Evolutionary conservation across 2,888 invertebrate species (phyloP).

Genomic region (Pinctada fucata): DNA sequence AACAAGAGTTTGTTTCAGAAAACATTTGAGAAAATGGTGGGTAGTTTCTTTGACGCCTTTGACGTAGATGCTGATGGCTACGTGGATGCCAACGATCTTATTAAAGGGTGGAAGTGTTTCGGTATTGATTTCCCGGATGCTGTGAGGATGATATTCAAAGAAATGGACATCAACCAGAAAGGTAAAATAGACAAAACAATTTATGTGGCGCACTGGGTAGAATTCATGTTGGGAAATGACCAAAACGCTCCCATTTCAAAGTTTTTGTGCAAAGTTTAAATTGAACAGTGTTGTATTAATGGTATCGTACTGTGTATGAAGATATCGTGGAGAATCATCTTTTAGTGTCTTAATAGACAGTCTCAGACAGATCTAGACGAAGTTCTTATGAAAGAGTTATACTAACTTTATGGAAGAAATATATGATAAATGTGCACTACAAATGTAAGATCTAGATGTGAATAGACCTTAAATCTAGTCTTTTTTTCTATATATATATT

Average conservation of each 20-base stretch:
- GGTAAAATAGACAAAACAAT: conserved; percentile 61
- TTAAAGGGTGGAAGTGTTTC: conserved; percentile 59
- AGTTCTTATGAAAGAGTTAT: too few relatives aligned
- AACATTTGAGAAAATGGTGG: conserved; percentile 57
- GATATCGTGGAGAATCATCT: too few relatives aligned
- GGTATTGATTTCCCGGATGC: conserved; percentile 54
- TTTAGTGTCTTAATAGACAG: too few relatives aligned
- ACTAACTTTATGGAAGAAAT: too few relatives aligned
- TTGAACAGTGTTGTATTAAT: neutral
- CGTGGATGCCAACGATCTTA: conserved; percentile 53
- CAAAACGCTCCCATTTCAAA: conserved; percentile 40
- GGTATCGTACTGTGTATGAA: too few relatives aligned
- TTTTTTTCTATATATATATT: too few relatives aligned
- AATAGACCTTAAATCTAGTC: too few relatives aligned
- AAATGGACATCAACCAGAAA: conserved; percentile 59
- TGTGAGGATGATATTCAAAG: conserved; percentile 56
- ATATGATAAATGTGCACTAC: too few relatives aligned
- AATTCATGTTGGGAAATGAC: conserved; percentile 63
- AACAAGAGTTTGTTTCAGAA: conserved; percentile 50
- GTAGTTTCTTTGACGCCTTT: conserved; percentile 58
- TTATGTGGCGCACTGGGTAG: conserved; percentile 65
- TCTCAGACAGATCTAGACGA: too few relatives aligned
- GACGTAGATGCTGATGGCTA: conserved; percentile 58
- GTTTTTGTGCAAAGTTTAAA: conserved; percentile 27
- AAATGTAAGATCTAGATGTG: too few relatives aligned